Conservation (phyloP, 2,888 invertebrate species). For the Cephalotes varians region DNA sequence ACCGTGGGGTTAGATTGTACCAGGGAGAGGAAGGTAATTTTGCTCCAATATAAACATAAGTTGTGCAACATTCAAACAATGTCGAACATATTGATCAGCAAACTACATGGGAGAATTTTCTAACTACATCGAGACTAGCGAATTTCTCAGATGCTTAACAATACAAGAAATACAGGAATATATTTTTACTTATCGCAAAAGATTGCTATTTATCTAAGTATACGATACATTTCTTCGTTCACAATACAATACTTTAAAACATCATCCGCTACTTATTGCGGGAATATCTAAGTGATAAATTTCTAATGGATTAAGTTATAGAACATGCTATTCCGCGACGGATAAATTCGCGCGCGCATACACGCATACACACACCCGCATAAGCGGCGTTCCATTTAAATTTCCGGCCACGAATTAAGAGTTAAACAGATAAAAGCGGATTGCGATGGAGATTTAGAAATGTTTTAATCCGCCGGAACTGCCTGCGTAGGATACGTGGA, state of each 20-base stretch:
- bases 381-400: conserved; percentile 32
- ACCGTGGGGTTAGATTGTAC: conserved; percentile 9
- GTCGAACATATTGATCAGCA: conserved; percentile 9
- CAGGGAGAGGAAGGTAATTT: conserved; percentile 11
- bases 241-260: background rate
- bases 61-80: conserved; percentile 29
- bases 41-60: conserved; percentile 37
- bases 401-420: conserved; percentile 54
- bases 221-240: background rate
- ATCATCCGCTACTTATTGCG: background rate
- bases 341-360: conserved; percentile 55
- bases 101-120: conserved; percentile 15
- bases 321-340: conserved; percentile 49
- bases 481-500: conserved; percentile 43
- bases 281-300: conserved; percentile 21
- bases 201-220: background rate
- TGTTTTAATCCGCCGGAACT: conserved; percentile 55
- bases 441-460: conserved; percentile 54
- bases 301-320: conserved; percentile 49
- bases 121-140: background rate
- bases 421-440: conserved; percentile 53
- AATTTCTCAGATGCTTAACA: background rate
- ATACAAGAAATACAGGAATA: background rate
- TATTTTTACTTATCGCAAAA: background rate
- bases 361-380: conserved; percentile 14